Evolutionary conservation across 2,888 invertebrate genomes (phyloP), one percentile per base, ranked within the genome.

Genomic region (Agriopis leucophaearia): DNA sequence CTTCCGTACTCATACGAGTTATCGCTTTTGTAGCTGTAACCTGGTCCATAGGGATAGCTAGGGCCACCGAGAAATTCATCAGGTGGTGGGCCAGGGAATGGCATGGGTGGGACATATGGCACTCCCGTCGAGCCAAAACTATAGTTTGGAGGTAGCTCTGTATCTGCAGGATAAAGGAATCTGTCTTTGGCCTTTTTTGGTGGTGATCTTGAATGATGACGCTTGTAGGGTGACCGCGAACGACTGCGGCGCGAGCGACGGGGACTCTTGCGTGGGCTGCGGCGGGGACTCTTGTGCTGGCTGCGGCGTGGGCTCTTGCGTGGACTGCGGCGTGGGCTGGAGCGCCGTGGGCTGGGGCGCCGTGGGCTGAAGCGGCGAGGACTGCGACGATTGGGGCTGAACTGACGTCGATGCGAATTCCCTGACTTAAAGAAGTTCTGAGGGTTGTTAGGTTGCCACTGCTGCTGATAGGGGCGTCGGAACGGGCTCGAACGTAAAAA

Each of bases 1-100:
- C 70, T 66, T 56, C 74, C 77, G 85, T 86, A 89, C 35, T 84
- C 81, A 81, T 85, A 90, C 7, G 77, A 69, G 44, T 73, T 70
- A 71, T 71, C 67, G 72, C 74, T 72, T 72, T 72, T 68, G 72
- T 81, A 84, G 54, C 80, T 81, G 76, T 87, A 89, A 58, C 75
- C 73, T 35, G 81, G 60, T 48, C 70, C 72, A 66, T 78, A 80
- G 54, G 72, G 40, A 66, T 78, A 74, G 16, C 63, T 59, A 48
- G 66, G 60, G 52, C 62, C 72, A 65, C 63, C 68, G 61, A 8
- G 57, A 60, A 70, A 72, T 61, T 70, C 64, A 66, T 56, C 63
- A 8, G 66, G 52, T 10, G 60, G 48, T 6, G 57, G 58, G 1
- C 55, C 52, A 44, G 64, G 55, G 71, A 74, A 79, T 50, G 75